Percentiles rank a stretch among this genome's conserved stretches.
These are phyloP conservation scores for Anastrepha ludens DNA, from an alignment of 1,140 invertebrate genomes.

Conservation along the genomic window DNA sequence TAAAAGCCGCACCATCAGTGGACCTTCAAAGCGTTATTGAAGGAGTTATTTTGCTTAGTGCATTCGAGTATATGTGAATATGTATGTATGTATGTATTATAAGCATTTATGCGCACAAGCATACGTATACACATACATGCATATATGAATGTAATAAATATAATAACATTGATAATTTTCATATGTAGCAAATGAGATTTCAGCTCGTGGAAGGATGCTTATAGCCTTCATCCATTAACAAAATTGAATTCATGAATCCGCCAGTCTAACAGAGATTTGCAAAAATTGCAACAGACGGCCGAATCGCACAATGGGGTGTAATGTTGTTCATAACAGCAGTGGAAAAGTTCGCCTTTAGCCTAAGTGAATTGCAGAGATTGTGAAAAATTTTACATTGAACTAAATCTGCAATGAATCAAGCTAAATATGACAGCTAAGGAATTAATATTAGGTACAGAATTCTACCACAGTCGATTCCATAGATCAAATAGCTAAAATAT, in stretches of 20 bases:
- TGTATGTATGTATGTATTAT: background rate
- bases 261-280: background rate
- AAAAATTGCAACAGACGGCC: slow-evolving; percentile 36
- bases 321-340: background rate
- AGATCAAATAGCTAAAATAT: background rate
- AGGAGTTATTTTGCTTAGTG: too few species aligned
- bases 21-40: too few species aligned
- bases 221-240: slow-evolving; percentile 19
- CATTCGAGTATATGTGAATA: too few species aligned
- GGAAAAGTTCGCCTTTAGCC: background rate
- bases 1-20: too few species aligned
- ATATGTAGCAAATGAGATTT: background rate
- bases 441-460: slow-evolving; percentile 18
- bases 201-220: background rate
- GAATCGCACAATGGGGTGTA: background rate
- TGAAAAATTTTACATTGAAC: background rate
- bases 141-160: too few species aligned
- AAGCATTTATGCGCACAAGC: background rate
- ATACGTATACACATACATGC: too few species aligned
- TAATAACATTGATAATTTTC: background rate
- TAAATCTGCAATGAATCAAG: slow-evolving; percentile 34
- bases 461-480: background rate
- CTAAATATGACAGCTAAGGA: slow-evolving; percentile 36
- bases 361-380: slow-evolving; percentile 25
- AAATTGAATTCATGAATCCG: slow-evolving; percentile 45